Percentiles rank a stretch among this genome's conserved stretches.
Evolutionary conservation across 2,888 invertebrate genomes (phyloP).

Genomic region (Dolichomitus sp.): DNA sequence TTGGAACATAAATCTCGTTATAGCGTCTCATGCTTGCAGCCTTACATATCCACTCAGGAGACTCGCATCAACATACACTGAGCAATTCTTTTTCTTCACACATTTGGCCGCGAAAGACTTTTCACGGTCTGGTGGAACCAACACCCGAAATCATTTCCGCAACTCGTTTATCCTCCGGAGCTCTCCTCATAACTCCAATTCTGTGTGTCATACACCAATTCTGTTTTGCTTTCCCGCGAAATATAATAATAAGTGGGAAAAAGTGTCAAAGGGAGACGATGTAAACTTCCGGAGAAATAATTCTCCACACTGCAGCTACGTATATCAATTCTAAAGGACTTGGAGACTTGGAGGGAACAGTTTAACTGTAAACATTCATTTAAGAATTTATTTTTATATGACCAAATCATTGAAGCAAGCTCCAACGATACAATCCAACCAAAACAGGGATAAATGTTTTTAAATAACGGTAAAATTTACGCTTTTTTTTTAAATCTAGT

Average conservation of each 20-base stretch:
- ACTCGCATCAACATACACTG: conserved; percentile 15
- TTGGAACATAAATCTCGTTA: conserved; percentile 63
- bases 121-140: conserved; percentile 69
- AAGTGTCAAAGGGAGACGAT: conserved; percentile 4
- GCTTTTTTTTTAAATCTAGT: not conserved
- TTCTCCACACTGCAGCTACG: not conserved
- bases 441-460: not conserved
- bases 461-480: not conserved
- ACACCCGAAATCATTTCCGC: conserved; percentile 70
- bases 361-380: not conserved
- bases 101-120: conserved; percentile 58
- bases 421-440: not conserved
- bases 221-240: conserved; percentile 16
- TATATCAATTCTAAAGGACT: not conserved
- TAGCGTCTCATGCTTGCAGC: not conserved
- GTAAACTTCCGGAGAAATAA: conserved; percentile 31
- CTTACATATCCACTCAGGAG: not conserved
- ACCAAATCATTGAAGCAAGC: not conserved
- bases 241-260: conserved; percentile 10
- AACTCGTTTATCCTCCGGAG: conserved; percentile 56
- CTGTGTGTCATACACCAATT: not conserved
- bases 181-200: conserved; percentile 1
- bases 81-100: conserved; percentile 24
- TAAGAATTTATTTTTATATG: not conserved
- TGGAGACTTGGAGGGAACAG: not conserved